Evolutionary conservation across 1,140 invertebrate species (phyloP), one percentile per base, ranked within the genome.

Genomic region (Agrypnia vestita): DNA sequence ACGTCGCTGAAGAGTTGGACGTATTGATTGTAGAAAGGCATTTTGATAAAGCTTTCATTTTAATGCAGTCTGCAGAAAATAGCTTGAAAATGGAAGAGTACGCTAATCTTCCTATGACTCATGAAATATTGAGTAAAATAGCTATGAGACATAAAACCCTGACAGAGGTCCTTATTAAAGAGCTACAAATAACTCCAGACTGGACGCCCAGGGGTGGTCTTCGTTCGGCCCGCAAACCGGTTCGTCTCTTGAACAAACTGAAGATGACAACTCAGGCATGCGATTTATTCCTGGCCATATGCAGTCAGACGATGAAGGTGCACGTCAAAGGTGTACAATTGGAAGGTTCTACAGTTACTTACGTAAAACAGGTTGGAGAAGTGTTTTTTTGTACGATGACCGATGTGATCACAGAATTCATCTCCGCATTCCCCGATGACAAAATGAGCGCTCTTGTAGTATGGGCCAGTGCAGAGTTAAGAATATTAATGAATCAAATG

Each of bases 11-110:
- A 87, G 97, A 99, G 88, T 90, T 99, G 21, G 98, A 99, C 90
- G 97, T 99, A 15, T 94, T 94, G 80, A 97, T 99, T 83, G 98
- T 98, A n/a, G 97, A 99, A 87, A 92, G 98, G 84, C 96, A 99
- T 86, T 99, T 99, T 87, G 97, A 99, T 87, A 96, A 97, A 85
- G 97, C 98, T 15, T 96, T 98, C 78, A 92, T 93, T 79, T 89
- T 98, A 9, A 93, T 99, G 71, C 93, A 96, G 71, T 82, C 85
- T 47, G 90, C 89, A 43, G 88, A 90, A 80, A 88, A 89, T 59
- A 85, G 85, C 12, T 85, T 88, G 44, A 86, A 87, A 56, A 89
- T 88, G 62, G 87, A 87, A 47, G 87, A 86, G 62, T 91, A 89
- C 67, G 86, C 86, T 73, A 85, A 73, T 71, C 86, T 89, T 71